These are phyloP conservation scores for Echinometra lucunter DNA, from an alignment of 53 echinoderm and acorn worm species.

Conservation along the genomic window DNA sequence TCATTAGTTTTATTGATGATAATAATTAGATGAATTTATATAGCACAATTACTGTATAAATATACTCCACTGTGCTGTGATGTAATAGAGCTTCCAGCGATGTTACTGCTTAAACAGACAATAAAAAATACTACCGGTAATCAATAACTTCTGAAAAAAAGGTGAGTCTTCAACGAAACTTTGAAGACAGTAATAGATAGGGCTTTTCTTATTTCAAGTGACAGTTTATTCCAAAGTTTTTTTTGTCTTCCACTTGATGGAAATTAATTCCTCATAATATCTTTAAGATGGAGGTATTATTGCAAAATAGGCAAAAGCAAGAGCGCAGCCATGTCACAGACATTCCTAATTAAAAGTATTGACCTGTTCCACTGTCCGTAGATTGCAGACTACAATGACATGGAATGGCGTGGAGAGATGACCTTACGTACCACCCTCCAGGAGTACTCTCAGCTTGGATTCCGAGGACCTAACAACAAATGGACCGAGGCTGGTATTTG, in stretches of 20 bases:
- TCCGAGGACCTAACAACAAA: slow-evolving; percentile 83
- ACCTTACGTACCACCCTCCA: slow-evolving; percentile 89
- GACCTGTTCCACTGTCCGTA: slow-evolving; percentile 10
- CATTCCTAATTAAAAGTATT: neutral
- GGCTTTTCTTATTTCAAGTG: too few species aligned
- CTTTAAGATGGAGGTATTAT: neutral
- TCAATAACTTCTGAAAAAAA: too few species aligned
- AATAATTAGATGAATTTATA: too few species aligned
- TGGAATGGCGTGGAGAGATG: slow-evolving; percentile 95
- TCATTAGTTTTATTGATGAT: neutral
- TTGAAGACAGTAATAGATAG: too few species aligned
- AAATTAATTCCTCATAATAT: neutral
- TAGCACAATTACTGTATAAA: too few species aligned
- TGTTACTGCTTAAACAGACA: too few species aligned
- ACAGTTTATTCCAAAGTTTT: too few species aligned
- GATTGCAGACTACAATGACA: slow-evolving; percentile 83
- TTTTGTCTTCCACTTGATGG: neutral
- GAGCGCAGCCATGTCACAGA: neutral
- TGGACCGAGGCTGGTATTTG: slow-evolving; percentile 93
- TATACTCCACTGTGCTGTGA: too few species aligned
- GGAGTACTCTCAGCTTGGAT: slow-evolving; percentile 92
- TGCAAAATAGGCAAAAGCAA: neutral
- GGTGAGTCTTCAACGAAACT: too few species aligned
- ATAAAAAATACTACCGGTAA: too few species aligned
- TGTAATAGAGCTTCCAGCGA: too few species aligned